phyloP scores from a whole-genome alignment of 1,140 invertebrate species.

The Platyura marginata region DNA sequence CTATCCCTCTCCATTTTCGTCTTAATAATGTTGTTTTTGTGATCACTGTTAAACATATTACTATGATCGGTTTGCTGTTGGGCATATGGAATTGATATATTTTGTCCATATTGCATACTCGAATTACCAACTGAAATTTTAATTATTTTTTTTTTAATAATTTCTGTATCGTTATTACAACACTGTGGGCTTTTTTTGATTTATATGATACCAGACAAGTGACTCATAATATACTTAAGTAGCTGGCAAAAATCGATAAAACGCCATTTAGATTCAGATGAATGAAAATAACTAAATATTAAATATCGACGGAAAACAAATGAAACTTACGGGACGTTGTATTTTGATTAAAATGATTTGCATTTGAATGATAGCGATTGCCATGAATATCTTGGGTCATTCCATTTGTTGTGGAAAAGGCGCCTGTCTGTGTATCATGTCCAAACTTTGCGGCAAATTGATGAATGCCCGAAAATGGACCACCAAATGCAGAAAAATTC shows the following conservation, averaged over 20 bases:
- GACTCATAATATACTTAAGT: too few species aligned
- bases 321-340: slow-evolving; percentile 23
- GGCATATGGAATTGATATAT: slow-evolving; percentile 25
- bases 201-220: too few species aligned
- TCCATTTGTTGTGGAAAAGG: slow-evolving; percentile 15
- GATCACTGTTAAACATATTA: slow-evolving; percentile 23
- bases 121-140: too few species aligned
- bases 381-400: slow-evolving; percentile 18
- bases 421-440: slow-evolving; percentile 17
- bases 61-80: slow-evolving; percentile 24
- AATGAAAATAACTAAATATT: too few species aligned
- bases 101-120: slow-evolving; percentile 23
- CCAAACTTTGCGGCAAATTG: slow-evolving; percentile 24
- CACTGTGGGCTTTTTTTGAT: too few species aligned
- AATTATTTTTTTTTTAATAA: too few species aligned
- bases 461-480: slow-evolving; percentile 24
- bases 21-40: slow-evolving; percentile 24
- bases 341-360: slow-evolving; percentile 26
- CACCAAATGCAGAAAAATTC: slow-evolving; percentile 25
- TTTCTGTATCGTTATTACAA: too few species aligned
- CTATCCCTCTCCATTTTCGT: slow-evolving; percentile 26
- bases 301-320: too few species aligned
- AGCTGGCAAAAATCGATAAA: too few species aligned
- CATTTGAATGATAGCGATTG: slow-evolving; percentile 24
- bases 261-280: too few species aligned